Evolutionary conservation across 2,113 vertebrate species (phyloP).

Genomic region (Cyphomyrus discorhynchus): DNA sequence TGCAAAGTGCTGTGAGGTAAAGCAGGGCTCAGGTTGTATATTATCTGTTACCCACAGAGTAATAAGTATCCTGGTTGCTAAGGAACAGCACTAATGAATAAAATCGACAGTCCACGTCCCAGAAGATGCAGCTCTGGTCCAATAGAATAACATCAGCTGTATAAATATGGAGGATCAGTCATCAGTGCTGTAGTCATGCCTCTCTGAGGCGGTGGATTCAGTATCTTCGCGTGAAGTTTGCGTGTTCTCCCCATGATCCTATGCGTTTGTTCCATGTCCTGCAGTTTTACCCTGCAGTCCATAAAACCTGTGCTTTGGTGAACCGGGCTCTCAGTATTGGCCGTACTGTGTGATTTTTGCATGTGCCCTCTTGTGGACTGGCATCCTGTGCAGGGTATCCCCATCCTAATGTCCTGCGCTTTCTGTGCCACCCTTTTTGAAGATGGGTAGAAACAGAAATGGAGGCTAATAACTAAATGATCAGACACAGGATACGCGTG

Average conservation of each 20-base stretch:
- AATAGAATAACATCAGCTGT: background rate
- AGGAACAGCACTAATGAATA: background rate
- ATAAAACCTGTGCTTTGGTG: background rate
- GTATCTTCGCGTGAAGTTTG: background rate
- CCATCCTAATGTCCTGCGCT: background rate
- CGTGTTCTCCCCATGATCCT: background rate
- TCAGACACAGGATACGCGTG: background rate
- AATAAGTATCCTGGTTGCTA: background rate
- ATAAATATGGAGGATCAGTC: background rate
- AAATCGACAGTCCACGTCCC: background rate
- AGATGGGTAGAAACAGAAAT: background rate
- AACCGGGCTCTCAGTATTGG: background rate
- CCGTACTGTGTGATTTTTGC: background rate
- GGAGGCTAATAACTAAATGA: background rate
- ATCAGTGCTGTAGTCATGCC: background rate
- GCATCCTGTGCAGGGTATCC: background rate
- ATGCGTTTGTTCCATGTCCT: background rate
- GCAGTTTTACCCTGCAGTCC: background rate
- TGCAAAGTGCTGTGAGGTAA: background rate
- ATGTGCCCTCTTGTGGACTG: background rate
- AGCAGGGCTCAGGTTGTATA: background rate
- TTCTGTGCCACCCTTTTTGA: background rate
- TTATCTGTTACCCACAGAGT: background rate
- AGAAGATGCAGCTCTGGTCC: background rate
- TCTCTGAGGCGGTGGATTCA: background rate